Evolutionary conservation across 2,797 vertebrate species (phyloP), one percentile per base, ranked within the genome.

Genomic region (Amphiprion clarkii): DNA sequence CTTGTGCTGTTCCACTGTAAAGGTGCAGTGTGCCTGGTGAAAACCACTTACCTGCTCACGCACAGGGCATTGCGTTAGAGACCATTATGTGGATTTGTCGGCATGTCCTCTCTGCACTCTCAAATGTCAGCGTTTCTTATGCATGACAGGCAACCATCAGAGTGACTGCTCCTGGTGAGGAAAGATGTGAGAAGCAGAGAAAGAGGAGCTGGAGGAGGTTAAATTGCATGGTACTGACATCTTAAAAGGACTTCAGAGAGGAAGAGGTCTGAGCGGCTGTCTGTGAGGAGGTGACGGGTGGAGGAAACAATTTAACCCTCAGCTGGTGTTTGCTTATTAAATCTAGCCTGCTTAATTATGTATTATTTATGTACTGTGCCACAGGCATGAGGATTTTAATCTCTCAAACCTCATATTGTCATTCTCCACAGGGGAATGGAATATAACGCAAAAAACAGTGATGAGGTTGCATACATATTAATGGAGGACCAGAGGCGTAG

Each of bases 121-220:
- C 74, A 92, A 92, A 93, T 91, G 88, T 93, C 89, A 93, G 67
- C 42, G 6, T 76, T 69, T 63, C 71, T 92, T 92, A 92, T 92
- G 86, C 88, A 80, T 85, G 88, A 87, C 87, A 84, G 68, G 70
- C 68, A 62, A 53, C 78, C 65, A 67, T 85, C 81, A 74, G 76
- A 84, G 71, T 59, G 82, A 73, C 78, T 61, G 42, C 81, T 80
- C 36, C 60, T 62, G 64, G 76, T 74, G 40, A 74, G 68, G 39
- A 70, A 64, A 62, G 78, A 1, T 39, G 49, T 42, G 46, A 56
- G 51, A 71, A 29, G 59, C 8, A 10, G 9, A 58, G 48, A 71
- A 57, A 40, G 46, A 42, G 42, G 71, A 71, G 78, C 78, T 78
- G 36, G 69, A 76, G 40, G 48, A 84, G 84, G 61, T 81, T 57